Evolutionary conservation across 2,797 vertebrate genomes (phyloP).

Genomic region (Sebastes vulpes): DNA sequence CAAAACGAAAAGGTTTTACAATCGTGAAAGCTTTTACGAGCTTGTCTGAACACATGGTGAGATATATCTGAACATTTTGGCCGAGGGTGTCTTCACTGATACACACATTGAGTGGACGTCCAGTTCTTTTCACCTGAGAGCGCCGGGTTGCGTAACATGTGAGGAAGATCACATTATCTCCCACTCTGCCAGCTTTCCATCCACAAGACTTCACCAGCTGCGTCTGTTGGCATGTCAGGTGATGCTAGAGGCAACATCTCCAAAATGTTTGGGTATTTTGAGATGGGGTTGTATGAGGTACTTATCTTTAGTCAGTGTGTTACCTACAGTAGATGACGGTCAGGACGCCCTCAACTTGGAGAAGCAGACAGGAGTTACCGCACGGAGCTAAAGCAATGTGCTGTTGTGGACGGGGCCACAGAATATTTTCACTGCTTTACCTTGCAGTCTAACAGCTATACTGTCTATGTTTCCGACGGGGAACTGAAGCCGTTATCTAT

Average conservation of each 20-base stretch:
- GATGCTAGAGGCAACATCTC: not conserved
- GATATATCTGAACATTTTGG: not conserved
- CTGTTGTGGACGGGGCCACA: no score
- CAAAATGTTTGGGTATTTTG: not conserved
- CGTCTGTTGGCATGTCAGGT: not conserved
- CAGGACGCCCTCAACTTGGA: no score
- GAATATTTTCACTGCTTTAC: no score
- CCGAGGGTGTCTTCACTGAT: not conserved
- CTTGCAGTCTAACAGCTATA: no score
- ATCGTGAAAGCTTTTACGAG: not conserved
- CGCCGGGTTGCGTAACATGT: not conserved
- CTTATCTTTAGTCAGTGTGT: no score
- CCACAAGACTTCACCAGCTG: slow-evolving; percentile 3
- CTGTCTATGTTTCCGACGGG: no score
- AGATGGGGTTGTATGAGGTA: no score
- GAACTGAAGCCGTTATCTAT: no score
- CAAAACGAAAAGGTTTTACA: not conserved
- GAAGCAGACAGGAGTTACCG: no score
- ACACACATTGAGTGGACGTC: not conserved
- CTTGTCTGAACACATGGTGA: not conserved
- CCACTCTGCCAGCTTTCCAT: not conserved
- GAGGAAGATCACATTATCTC: not conserved
- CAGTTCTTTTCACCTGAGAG: not conserved
- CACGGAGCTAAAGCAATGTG: no score
- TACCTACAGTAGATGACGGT: no score